phyloP scores from a whole-genome alignment of 2,797 vertebrate genomes.

The Ceyx erithaca region DNA sequence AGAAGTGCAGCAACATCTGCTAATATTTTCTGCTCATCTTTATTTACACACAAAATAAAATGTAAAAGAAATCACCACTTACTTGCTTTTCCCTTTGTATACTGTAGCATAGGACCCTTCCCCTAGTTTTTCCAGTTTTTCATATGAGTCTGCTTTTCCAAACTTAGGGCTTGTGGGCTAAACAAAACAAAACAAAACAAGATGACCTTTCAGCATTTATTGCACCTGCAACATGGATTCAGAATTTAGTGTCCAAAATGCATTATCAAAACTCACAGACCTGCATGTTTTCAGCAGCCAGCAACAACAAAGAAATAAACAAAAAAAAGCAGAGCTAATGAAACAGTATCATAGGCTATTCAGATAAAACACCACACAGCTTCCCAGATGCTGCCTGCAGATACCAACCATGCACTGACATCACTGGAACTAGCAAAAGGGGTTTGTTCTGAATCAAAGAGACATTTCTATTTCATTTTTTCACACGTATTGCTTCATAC shows the following conservation, averaged over 20 bases:
- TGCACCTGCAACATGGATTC: not conserved
- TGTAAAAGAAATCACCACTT: constrained; percentile 60
- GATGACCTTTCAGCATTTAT: not conserved
- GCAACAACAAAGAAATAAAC: not conserved
- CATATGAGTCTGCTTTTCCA: constrained; percentile 97
- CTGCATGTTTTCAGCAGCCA: not conserved
- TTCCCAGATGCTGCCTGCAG: not conserved
- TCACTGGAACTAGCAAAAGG: not conserved
- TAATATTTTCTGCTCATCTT: not conserved
- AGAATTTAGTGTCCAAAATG: not conserved
- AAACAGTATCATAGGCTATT: not conserved
- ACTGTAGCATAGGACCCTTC: constrained; percentile 98
- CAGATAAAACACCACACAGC: not conserved
- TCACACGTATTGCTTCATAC: not conserved
- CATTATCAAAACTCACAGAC: not conserved
- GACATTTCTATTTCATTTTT: not conserved
- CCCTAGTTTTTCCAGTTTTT: constrained; percentile 97
- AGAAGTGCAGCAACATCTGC: not conserved
- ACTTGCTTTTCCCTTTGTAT: constrained; percentile 99
- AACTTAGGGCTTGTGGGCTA: constrained; percentile 98
- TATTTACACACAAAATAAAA: not conserved
- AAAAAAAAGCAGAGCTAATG: not conserved
- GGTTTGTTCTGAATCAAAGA: constrained; percentile 2
- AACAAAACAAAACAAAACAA: constrained; percentile 25
- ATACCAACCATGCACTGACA: not conserved